Base-by-base conservation (phyloP, 2,888 invertebrate species). In the Stenoptilia bipunctidactyla region DNA sequence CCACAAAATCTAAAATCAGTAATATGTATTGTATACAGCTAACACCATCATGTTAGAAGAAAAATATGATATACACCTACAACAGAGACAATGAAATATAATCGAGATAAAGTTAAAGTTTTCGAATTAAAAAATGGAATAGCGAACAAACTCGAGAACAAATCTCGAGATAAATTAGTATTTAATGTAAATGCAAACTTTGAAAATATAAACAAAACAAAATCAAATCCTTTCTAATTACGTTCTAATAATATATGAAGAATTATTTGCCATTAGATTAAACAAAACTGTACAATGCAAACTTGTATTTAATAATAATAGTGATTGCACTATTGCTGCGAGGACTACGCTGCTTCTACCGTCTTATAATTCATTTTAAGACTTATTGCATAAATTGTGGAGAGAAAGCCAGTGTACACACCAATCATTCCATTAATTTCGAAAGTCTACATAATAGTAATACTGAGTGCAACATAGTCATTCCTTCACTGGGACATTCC, bases 301-400 rank as follows among this genome's bases (percentile, higher is more conserved):
- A 74, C 76, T 77, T 76, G 79, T 69, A 55, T 57, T 65, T 65
- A 66, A 61, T 66, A 58, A 56, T 65, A 53, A 66, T 67, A 73
- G 76, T 72, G 71, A 82, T 83, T 83, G 82, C 82, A 82, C 82
- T 82, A 77, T 77, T 76, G 72, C 75, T 79, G 79, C 76, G 75
- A 79, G 82, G 82, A 75, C 75, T 80, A 80, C 70, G 73, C 73
- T 73, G 75, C 72, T 66, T 65, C 74, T 75, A 74, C 61, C 65
- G 65, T 64, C 56, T 61, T 63, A 59, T 66, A 58, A 66, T 66
- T 61, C n/a, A n/a, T 9, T n/a, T 4, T n/a, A 8, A 8, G 3
- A 30, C 10, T 30, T 9, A 12, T n/a, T 30, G 12, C n/a, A 8
- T 58, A 63, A 56, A 61, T 52, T 61, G 56, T 57, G 54, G 61